Evolutionary conservation across 2,888 invertebrate genomes (phyloP).

Genomic region (Coelinius sp.): DNA sequence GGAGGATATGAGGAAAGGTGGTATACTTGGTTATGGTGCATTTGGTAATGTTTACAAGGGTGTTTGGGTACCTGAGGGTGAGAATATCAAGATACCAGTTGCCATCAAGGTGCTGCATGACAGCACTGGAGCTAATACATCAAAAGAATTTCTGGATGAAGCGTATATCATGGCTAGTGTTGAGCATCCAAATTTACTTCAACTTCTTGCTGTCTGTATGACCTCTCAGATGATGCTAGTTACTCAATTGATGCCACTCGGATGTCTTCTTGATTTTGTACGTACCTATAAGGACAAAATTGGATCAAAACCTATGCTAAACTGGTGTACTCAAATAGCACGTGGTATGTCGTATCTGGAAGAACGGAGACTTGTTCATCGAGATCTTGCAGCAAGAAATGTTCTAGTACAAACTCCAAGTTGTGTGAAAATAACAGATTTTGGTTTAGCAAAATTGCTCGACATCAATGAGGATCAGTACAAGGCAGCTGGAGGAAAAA

Average conservation of each 20-base stretch:
- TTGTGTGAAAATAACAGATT: slow-evolving; percentile 97
- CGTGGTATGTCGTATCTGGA: slow-evolving; percentile 97
- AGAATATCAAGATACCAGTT: slow-evolving; percentile 94
- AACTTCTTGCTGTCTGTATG: slow-evolving; percentile 95
- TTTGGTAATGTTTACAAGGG: slow-evolving; percentile 98
- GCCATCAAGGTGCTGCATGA: slow-evolving; percentile 89
- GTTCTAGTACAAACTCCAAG: slow-evolving; percentile 95
- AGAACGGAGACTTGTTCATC: slow-evolving; percentile 93
- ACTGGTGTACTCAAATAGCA: slow-evolving; percentile 99
- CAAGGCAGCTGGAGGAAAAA: slow-evolving; percentile 96
- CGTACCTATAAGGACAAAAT: slow-evolving; percentile 92
- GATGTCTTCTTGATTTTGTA: slow-evolving; percentile 96
- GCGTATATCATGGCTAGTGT: slow-evolving; percentile 99
- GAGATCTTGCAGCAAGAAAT: slow-evolving; percentile 97
- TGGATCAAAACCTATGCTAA: slow-evolving; percentile 93
- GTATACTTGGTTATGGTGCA: slow-evolving; percentile 94
- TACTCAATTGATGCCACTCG: slow-evolving; percentile 97
- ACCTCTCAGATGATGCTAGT: slow-evolving; percentile 98
- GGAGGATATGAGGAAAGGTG: slow-evolving; percentile 90
- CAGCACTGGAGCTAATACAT: slow-evolving; percentile 82
- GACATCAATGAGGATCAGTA: slow-evolving; percentile 96
- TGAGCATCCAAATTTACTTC: slow-evolving; percentile 94
- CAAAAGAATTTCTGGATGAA: slow-evolving; percentile 95
- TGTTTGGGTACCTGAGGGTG: slow-evolving; percentile 95
- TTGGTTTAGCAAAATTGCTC: slow-evolving; percentile 95